Base-by-base conservation (phyloP, 2,888 invertebrate species). In the Protophormia terraenovae region DNA sequence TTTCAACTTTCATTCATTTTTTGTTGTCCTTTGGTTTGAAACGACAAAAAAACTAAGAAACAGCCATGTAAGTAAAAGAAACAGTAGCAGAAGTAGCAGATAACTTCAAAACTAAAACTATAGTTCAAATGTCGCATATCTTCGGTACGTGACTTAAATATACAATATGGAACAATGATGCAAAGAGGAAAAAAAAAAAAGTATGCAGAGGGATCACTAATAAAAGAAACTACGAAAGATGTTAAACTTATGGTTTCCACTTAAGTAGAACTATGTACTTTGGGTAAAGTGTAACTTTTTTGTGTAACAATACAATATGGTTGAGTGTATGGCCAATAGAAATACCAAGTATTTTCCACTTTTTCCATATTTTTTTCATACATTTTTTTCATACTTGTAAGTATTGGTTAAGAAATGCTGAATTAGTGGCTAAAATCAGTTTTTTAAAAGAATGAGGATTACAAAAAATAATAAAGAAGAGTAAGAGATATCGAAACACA, bases 81-180 rank as follows among this genome's bases (percentile, higher is more conserved):
- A 41, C 0, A 58, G n/a, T 10, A 38, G 14, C 27, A 27, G n/a
- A 5, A 27, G 35, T 10, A 60, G 45, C 69, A 80, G 80, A 80
- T 76, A 84, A 66, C 58, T 76, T 76, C 62, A 73, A 79, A 84
- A 77, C 60, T 53, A 66, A 62, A 79, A 69, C 60, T 79, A 50
- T 78, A 82, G 78, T 85, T 85, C 78, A 82, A 76, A 64, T 85
- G 85, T 82, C 82, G 85, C 85, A 85, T 85, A 82, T 85, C 82
- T 71, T 47, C 10, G 35, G 38, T 69, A 85, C 85, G 85, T 85
- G 85, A 85, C 78, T 85, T 55, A 60, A 85, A 85, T 85, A 75
- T 50, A 71, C 64, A 82, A 85, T 38, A 69, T 80, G 64, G 4
- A 55, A 47, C 64, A 66, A 58, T 47, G 55, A 50, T n/a, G n/a